A percentile compares a stretch with the other conserved stretches of the same genome.
Conservation (phyloP, 53 echinoderm and acorn worm genomes). For the Arbacia lixula region DNA sequence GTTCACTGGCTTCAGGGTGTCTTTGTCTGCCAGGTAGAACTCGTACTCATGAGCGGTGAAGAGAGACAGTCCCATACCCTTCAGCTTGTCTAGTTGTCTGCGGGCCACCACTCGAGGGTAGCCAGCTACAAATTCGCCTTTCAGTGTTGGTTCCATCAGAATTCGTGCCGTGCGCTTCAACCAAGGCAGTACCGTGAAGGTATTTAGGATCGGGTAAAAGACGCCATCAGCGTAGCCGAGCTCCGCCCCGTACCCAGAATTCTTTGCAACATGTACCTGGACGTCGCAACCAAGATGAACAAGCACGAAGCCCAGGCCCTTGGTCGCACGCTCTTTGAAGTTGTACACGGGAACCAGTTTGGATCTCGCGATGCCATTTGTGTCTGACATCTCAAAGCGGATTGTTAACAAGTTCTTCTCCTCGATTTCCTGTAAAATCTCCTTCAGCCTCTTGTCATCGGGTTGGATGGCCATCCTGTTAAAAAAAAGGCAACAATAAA, state of each 20-base stretch:
- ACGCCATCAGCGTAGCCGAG: constrained; percentile 11
- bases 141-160: constrained; percentile 32
- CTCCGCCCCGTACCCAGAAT: neutral
- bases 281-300: constrained; percentile 56
- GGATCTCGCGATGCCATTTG: too few relatives aligned
- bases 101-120: constrained; percentile 61
- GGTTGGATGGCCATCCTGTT: too few relatives aligned
- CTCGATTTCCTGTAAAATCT: too few relatives aligned
- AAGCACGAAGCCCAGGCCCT: constrained; percentile 58
- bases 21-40: constrained; percentile 63
- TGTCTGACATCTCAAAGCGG: too few relatives aligned
- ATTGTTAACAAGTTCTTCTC: too few relatives aligned
- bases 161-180: constrained; percentile 52
- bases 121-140: constrained; percentile 45
- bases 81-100: constrained; percentile 45
- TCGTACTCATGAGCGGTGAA: constrained; percentile 67
- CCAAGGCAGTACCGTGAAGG: constrained; percentile 15
- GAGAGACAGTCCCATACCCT: constrained; percentile 54
- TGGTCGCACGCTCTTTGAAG: too few relatives aligned
- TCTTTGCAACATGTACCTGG: constrained; percentile 3
- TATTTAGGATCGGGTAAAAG: neutral
- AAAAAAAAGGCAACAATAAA: too few relatives aligned
- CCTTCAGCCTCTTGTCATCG: too few relatives aligned
- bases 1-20: constrained; percentile 54
- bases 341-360: too few relatives aligned